phyloP scores from a whole-genome alignment of 2,113 vertebrate genomes.

The Neoarius graeffei region DNA sequence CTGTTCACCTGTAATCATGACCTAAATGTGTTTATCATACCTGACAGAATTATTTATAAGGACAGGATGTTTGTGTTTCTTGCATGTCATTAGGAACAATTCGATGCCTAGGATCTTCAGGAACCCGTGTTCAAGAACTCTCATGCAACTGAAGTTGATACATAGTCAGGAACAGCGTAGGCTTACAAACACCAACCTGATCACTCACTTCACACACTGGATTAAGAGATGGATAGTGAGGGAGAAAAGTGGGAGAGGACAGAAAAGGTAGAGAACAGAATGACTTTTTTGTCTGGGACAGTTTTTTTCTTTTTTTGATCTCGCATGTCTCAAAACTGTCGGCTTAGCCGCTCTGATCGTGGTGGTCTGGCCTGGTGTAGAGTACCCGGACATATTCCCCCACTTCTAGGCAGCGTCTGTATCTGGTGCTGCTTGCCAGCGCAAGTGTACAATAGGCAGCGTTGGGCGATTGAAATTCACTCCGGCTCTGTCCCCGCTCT shows the following conservation, averaged over 20 bases:
- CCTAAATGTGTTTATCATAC: background rate
- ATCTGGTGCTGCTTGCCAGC: slow-evolving; percentile 48
- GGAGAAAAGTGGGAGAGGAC: slow-evolving; percentile 16
- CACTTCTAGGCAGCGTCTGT: slow-evolving; percentile 41
- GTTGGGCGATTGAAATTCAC: slow-evolving; percentile 74
- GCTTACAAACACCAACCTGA: slow-evolving; percentile 41
- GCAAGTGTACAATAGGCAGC: slow-evolving; percentile 55
- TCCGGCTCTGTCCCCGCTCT: slow-evolving; percentile 66
- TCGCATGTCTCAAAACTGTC: slow-evolving; percentile 43
- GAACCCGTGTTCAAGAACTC: background rate
- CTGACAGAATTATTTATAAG: background rate
- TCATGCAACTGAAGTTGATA: background rate
- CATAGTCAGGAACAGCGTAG: slow-evolving; percentile 12
- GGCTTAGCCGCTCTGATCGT: slow-evolving; percentile 49
- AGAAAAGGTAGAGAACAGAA: slow-evolving; percentile 42
- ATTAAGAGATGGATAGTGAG: slow-evolving; percentile 38
- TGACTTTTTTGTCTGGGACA: slow-evolving; percentile 44
- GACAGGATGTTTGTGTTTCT: background rate
- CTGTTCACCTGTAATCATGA: background rate
- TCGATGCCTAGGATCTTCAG: background rate
- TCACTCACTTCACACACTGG: slow-evolving; percentile 37
- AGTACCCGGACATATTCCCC: slow-evolving; percentile 33
- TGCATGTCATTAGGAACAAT: background rate
- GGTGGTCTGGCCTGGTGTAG: slow-evolving; percentile 34
- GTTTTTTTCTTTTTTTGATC: slow-evolving; percentile 47